Evolutionary conservation across 2,888 invertebrate genomes (phyloP).

Genomic region (Eristalis intricaria): DNA sequence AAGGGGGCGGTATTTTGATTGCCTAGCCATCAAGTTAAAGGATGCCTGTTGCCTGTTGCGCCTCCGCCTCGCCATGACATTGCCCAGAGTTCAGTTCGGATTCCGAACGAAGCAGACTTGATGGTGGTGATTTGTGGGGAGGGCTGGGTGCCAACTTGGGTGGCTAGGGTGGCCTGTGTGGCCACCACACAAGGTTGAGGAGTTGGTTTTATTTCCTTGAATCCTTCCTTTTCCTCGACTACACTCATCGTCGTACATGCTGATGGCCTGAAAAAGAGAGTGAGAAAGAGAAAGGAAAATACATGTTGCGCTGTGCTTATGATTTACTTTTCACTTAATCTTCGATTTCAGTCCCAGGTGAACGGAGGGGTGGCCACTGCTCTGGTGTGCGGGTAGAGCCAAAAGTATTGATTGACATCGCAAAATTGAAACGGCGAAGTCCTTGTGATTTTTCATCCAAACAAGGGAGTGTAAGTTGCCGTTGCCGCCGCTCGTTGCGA

Average conservation of each 20-base stretch:
- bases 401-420: constrained; percentile 56
- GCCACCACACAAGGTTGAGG: constrained; percentile 8
- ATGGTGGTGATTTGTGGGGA: constrained; percentile 8
- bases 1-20: constrained; percentile 54
- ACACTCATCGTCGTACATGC: not conserved
- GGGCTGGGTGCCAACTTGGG: not conserved
- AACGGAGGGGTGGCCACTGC: not conserved
- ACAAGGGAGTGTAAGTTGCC: not conserved
- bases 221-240: constrained; percentile 6
- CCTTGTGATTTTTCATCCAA: not conserved
- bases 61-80: constrained; percentile 38
- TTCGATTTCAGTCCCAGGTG: not conserved
- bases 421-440: not conserved
- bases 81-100: not conserved
- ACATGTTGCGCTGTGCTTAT: constrained; percentile 53
- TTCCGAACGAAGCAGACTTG: not conserved
- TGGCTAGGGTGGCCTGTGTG: no score
- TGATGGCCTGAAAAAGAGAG: constrained; percentile 13
- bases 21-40: constrained; percentile 60
- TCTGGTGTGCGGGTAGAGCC: not conserved
- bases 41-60: constrained; percentile 62
- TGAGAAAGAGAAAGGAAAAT: constrained; percentile 17
- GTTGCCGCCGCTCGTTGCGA: not conserved
- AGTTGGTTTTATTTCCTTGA: constrained; percentile 36
- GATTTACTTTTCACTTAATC: constrained; percentile 46